phyloP scores from a whole-genome alignment of 2,888 invertebrate genomes.

The Dermolepida albohirtum region DNA sequence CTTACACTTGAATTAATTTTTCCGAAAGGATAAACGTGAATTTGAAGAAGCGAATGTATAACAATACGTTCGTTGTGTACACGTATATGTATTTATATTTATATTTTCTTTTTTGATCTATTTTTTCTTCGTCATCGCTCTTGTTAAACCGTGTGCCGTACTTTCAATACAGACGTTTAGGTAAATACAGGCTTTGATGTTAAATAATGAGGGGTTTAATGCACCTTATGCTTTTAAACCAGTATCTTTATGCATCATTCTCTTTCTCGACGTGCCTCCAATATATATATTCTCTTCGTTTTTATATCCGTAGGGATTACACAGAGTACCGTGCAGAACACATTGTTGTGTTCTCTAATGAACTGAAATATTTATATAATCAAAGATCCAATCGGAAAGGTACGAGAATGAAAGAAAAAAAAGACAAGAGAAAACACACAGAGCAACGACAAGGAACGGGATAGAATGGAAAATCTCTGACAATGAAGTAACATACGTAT shows the following conservation, averaged over 20 bases:
- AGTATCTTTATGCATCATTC: slow-evolving; percentile 48
- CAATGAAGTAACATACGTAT: slow-evolving; percentile 35
- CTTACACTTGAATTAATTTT: slow-evolving; percentile 1
- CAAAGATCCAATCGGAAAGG: slow-evolving; percentile 38
- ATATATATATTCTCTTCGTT: slow-evolving; percentile 45
- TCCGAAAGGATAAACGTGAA: slow-evolving; percentile 13
- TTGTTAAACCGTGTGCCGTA: slow-evolving; percentile 40
- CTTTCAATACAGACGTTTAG: slow-evolving; percentile 55
- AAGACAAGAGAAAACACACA: slow-evolving; percentile 2
- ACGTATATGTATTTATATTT: slow-evolving; percentile 18
- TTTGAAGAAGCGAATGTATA: slow-evolving; percentile 26
- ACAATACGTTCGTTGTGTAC: slow-evolving; percentile 28
- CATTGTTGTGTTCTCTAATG: slow-evolving; percentile 50
- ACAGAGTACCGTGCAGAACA: slow-evolving; percentile 44
- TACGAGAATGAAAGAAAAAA: slow-evolving; percentile 16
- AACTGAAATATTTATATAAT: slow-evolving; percentile 48
- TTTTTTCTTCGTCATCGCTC: slow-evolving; percentile 42
- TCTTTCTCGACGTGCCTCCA: slow-evolving; percentile 40
- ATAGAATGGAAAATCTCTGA: slow-evolving; percentile 27
- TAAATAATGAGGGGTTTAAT: slow-evolving; percentile 57
- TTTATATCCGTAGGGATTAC: slow-evolving; percentile 51
- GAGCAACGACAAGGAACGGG: slow-evolving; percentile 17
- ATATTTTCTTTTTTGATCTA: slow-evolving; percentile 45
- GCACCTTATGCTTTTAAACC: slow-evolving; percentile 54
- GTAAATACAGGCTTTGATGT: slow-evolving; percentile 58